phyloP scores from a whole-genome alignment of 2,888 invertebrate genomes.

The Rhimphoctona megacephalus region DNA sequence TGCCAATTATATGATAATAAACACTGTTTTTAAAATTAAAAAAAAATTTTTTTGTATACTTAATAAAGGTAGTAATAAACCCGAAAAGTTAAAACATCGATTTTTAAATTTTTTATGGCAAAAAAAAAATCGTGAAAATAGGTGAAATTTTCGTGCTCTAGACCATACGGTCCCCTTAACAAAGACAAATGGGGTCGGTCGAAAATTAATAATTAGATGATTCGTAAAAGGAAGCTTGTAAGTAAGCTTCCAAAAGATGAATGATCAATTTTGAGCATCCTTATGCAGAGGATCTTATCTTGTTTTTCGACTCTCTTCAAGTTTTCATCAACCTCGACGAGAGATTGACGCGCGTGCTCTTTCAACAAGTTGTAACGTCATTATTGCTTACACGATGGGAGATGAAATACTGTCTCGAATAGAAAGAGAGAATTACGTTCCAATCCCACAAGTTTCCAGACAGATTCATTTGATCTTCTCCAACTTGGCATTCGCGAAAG shows the following conservation, averaged over 20 bases:
- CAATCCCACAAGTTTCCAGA: constrained; percentile 37
- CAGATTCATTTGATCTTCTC: constrained; percentile 63
- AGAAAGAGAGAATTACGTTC: constrained; percentile 22
- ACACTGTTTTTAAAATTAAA: no score
- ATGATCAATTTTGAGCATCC: background rate
- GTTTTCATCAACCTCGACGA: background rate
- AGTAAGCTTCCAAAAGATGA: background rate
- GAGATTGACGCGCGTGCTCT: constrained; percentile 39
- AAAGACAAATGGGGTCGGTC: background rate
- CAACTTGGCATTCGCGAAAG: constrained; percentile 30
- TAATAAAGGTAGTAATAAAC: no score
- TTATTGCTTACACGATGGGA: constrained; percentile 11
- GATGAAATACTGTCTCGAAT: constrained; percentile 51
- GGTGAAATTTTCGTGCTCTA: no score
- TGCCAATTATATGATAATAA: no score
- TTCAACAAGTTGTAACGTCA: constrained; percentile 23
- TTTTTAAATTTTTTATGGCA: no score
- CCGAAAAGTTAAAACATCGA: no score
- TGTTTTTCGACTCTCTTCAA: background rate
- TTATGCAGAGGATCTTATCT: background rate
- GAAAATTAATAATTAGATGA: background rate
- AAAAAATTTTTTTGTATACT: no score
- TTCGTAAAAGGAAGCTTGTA: background rate
- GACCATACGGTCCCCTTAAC: no score
- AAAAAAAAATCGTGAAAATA: no score